A percentile compares a stretch with the other conserved stretches of the same genome.
Conservation (phyloP, 2,113 vertebrate species). For the Bufo bufo region DNA sequence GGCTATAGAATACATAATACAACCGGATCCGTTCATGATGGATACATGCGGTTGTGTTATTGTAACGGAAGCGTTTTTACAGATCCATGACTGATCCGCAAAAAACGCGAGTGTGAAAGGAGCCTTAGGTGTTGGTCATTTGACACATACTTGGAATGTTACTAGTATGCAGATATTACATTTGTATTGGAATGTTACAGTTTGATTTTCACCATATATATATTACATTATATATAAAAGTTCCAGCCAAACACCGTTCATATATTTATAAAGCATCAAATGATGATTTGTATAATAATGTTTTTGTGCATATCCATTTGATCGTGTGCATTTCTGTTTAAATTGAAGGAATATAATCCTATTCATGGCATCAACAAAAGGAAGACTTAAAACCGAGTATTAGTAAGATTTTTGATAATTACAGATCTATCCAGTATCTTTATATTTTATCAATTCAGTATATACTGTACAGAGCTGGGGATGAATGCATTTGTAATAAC, state of each 20-base stretch:
- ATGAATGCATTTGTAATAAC: not conserved
- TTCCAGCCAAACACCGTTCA: not conserved
- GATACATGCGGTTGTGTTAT: too few relatives aligned
- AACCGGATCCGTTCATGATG: too few relatives aligned
- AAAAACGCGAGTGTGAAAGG: too few relatives aligned
- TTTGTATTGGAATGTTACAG: not conserved
- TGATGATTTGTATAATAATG: not conserved
- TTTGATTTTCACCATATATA: not conserved
- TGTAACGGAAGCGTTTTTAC: too few relatives aligned
- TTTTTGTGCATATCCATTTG: constrained; percentile 25
- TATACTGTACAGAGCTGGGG: too few relatives aligned
- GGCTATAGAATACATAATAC: too few relatives aligned
- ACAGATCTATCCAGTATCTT: not conserved
- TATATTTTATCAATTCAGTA: not conserved
- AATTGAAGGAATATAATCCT: not conserved
- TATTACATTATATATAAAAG: not conserved
- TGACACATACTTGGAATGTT: constrained; percentile 17
- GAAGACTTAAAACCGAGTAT: constrained; percentile 44
- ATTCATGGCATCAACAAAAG: constrained; percentile 37
- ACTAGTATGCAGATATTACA: not conserved
- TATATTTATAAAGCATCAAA: not conserved
- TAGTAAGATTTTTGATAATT: not conserved
- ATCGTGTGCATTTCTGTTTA: constrained; percentile 27
- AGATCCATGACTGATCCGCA: too few relatives aligned
- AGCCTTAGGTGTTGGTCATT: not conserved